Base-by-base conservation (phyloP, 2,797 vertebrate species). In the Threskiornis aethiopicus region DNA sequence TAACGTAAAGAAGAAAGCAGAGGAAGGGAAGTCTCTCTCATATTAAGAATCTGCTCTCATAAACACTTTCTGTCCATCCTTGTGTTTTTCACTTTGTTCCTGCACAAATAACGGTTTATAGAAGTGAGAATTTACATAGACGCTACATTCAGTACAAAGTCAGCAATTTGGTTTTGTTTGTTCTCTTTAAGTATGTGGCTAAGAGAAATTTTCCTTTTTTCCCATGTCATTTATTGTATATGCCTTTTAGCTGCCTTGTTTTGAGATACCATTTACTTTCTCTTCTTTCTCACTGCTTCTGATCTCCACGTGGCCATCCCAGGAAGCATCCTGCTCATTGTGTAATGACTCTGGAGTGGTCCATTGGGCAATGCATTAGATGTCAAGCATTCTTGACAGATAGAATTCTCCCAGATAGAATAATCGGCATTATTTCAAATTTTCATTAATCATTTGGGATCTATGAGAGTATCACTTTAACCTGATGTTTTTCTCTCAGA, bases 221-320 rank as follows among this genome's bases (percentile, higher is more conserved):
- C 29, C 19, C 9, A 18, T 44, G 26, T 26, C 5, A 14, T 37
- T 66, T 58, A 9, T 19, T 31, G 13, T n/a, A 39, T 41, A 29
- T 59, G 9, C 26, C 11, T 58, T 80, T 79, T 41, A 33, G 5
- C 25, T 79, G 42, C 11, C 29, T 55, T 2, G 1, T 25, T 76
- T 44, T 28, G 42, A 71, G 15, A 41, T 24, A 6, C 26, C 9
- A 8, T 49, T 51, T 37, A 11, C 49, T 77, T 66, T 58, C 28
- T 52, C n/a, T 58, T 67, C 49, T 67, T 79, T 71, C 49, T 91
- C 26, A 7, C 31, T 61, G 26, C 10, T 87, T 69, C 26, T 41
- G 58, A 0, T 35, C 26, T 69, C n/a, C 9, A 1, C 0, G 0
- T 62, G 25, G 20, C 35, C 52, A 28, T 66, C 35, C 41, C 21